These are phyloP conservation scores for Ornithoptera priamus DNA, from an alignment of 2,888 invertebrate species.

Conservation along the genomic window DNA sequence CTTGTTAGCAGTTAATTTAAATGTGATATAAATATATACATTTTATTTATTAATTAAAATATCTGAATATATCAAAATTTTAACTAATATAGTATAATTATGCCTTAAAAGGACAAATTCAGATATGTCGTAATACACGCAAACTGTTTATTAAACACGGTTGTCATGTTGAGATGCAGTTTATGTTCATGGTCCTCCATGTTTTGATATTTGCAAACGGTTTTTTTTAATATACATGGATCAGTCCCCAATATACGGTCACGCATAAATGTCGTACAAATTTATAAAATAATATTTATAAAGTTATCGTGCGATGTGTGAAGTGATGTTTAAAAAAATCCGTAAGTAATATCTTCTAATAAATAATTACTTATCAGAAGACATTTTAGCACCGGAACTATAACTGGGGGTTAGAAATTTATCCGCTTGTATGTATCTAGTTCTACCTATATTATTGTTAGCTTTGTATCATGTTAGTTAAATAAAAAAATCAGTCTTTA, in stretches of 20 bases:
- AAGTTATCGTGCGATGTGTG: conserved; percentile 17
- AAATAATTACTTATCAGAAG: too few relatives aligned
- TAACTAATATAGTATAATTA: not conserved
- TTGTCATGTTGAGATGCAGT: conserved; percentile 15
- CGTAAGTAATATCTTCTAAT: conserved; percentile 9
- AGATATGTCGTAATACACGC: not conserved
- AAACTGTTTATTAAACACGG: not conserved
- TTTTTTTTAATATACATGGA: not conserved
- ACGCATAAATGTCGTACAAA: conserved; percentile 7
- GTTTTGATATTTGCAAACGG: conserved; percentile 1
- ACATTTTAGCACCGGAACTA: too few relatives aligned
- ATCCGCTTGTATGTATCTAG: too few relatives aligned
- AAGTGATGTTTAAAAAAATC: conserved; percentile 11
- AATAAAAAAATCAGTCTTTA: too few relatives aligned
- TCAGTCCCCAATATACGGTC: conserved; percentile 15
- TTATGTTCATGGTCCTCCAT: conserved; percentile 14
- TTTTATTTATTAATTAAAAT: not conserved
- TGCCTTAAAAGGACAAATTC: not conserved
- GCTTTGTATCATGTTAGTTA: too few relatives aligned
- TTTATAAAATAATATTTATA: conserved; percentile 15
- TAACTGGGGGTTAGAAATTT: too few relatives aligned
- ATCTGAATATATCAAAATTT: not conserved
- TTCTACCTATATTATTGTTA: too few relatives aligned
- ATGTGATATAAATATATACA: not conserved
- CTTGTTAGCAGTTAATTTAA: not conserved